These are phyloP conservation scores for Musca domestica DNA, from an alignment of 1,140 invertebrate species.

Conservation along the genomic window DNA sequence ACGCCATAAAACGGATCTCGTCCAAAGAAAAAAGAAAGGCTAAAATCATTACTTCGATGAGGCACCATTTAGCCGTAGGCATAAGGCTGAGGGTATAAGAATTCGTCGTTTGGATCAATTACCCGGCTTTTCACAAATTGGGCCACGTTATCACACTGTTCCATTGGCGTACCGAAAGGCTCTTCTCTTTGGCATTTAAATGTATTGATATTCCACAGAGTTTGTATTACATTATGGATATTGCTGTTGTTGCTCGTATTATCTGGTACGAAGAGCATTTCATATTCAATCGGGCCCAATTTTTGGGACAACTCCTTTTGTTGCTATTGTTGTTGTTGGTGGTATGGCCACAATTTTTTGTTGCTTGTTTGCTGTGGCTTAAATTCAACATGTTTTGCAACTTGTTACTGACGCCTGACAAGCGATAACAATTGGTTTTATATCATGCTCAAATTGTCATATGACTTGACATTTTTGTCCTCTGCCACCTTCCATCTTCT, in stretches of 20 bases:
- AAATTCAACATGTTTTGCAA: constrained; percentile 24
- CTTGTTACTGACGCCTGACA: constrained; percentile 25
- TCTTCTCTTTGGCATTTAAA: constrained; percentile 10
- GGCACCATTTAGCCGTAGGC: no score
- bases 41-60: no score
- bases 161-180: no score
- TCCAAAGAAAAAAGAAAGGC: no score
- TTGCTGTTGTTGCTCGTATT: constrained; percentile 8
- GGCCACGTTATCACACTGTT: no score
- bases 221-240: constrained; percentile 18
- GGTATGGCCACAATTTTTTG: background rate
- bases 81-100: no score
- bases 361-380: background rate
- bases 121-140: no score
- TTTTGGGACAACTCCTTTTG: background rate
- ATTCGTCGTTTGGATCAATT: no score
- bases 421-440: constrained; percentile 26
- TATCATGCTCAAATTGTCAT: constrained; percentile 24
- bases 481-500: background rate
- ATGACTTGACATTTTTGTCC: constrained; percentile 16
- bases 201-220: constrained; percentile 20
- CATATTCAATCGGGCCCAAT: constrained; percentile 7
- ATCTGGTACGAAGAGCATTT: background rate
- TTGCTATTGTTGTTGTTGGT: constrained; percentile 4
- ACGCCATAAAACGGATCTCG: no score